phyloP scores from a whole-genome alignment of 2,113 vertebrate genomes.

The Limanda limanda region DNA sequence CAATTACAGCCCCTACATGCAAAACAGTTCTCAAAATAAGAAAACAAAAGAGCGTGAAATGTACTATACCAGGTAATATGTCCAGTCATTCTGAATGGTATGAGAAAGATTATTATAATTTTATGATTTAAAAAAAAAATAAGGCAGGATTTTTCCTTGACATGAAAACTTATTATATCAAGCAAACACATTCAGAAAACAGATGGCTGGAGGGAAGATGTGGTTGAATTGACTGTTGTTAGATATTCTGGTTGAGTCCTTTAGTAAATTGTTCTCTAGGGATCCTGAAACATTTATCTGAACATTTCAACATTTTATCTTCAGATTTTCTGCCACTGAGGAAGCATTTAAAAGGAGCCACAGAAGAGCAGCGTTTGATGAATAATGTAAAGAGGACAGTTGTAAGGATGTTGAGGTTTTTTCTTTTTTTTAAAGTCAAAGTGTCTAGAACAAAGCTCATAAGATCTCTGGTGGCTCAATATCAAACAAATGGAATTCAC shows the following conservation, averaged over 20 bases:
- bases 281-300: conserved; percentile 66
- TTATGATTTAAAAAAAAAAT: background rate
- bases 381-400: conserved; percentile 74
- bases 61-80: too few relatives aligned
- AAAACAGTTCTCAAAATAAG: too few relatives aligned
- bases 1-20: background rate
- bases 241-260: conserved; percentile 38
- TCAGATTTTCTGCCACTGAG: conserved; percentile 51
- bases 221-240: conserved; percentile 35
- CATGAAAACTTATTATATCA: background rate
- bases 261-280: conserved; percentile 41
- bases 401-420: conserved; percentile 35
- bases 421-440: conserved; percentile 26
- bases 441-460: conserved; percentile 49
- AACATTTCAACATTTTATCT: conserved; percentile 70
- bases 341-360: conserved; percentile 59
- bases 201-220: too few relatives aligned
- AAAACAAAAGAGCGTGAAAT: too few relatives aligned
- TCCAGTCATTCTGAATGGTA: background rate
- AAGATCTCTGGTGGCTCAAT: conserved; percentile 43
- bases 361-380: conserved; percentile 60
- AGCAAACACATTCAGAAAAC: background rate
- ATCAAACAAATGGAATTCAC: conserved; percentile 59
- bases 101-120: background rate
- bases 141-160: background rate